Base-by-base conservation (phyloP, 2,888 invertebrate genomes). In the Chirona hameri region DNA sequence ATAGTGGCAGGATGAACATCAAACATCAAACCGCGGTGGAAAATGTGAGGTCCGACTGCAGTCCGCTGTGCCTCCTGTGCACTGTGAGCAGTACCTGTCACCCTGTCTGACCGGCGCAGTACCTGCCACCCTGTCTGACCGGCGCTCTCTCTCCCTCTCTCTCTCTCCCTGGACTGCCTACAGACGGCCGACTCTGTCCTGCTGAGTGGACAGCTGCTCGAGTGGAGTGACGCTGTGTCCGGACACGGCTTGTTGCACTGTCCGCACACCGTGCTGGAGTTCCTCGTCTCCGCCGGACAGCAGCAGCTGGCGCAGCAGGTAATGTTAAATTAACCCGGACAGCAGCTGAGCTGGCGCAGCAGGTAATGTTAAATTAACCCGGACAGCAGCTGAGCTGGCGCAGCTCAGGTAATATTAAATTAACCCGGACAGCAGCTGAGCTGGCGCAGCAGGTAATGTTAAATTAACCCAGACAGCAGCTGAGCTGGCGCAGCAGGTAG, bases 241-340 rank as follows among this genome's bases (percentile, higher is more conserved):
- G 79, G 10, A 15, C 79, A 79, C 79, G 46, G 48, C n/a, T 48
- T 79, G n/a, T 24, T 48, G n/a, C 48, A 48, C 12, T 84, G 83
- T 79, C 81, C 83, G 27, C 80, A 80, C 29, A 82, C 84, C 52
- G 93, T 96, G 2, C 93, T 93, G 86, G 95, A 96, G 83, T 95
- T 97, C 86, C 89, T 97, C 18, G 93, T 94, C 82, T 94, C 94
- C 84, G 95, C 95, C 48, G 96, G 95, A 0, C 95, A 96, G 87
- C 91, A 92, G 84, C 92, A 92, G 82, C 92, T 95, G 21, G 84
- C 84, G 12, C 82, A 83, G 52, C 84, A 84, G 79, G n/a, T 83
- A 52, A 81, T 83, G 39, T 39, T 39, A 39, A 39, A 39, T n/a
- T n/a, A n/a, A 39, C 39, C 39, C 39, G 39, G 39, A 39, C 39